phyloP scores from a whole-genome alignment of 2,888 invertebrate species.

The Piscicola geometra region DNA sequence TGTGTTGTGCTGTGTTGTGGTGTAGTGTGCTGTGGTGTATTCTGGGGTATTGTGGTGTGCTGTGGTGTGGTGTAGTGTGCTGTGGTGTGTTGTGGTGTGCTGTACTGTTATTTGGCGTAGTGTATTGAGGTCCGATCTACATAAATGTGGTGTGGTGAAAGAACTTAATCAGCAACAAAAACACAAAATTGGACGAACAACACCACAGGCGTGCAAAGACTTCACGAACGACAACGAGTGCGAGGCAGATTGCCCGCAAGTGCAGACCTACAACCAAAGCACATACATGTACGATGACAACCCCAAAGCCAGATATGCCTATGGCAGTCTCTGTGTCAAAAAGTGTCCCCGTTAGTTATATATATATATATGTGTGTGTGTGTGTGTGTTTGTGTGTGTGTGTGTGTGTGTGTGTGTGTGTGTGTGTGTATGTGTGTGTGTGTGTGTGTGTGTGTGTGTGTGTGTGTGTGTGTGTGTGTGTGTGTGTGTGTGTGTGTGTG shows the following conservation, averaged over 20 bases:
- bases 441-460: neutral
- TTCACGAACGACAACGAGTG: slow-evolving; percentile 95
- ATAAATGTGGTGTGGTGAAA: too few species aligned
- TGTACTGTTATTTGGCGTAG: too few species aligned
- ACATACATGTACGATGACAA: slow-evolving; percentile 86
- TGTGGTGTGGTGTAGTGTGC: too few species aligned
- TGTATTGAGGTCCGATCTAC: too few species aligned
- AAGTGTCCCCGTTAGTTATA: slow-evolving; percentile 66
- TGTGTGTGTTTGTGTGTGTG: neutral
- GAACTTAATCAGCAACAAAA: too few species aligned
- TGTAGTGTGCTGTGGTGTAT: too few species aligned
- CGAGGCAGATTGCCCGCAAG: slow-evolving; percentile 88
- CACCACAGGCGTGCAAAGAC: slow-evolving; percentile 75
- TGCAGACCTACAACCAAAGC: slow-evolving; percentile 85
- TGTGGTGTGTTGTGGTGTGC: too few species aligned
- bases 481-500: slow-evolving; percentile 19
- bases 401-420: too few species aligned
- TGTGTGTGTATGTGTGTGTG: too few species aligned
- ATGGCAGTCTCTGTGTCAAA: slow-evolving; percentile 92
- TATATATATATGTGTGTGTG: neutral
- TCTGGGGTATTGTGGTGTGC: too few species aligned
- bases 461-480: slow-evolving; percentile 7
- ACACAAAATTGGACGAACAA: neutral
- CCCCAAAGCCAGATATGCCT: slow-evolving; percentile 88
- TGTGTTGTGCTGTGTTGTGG: too few species aligned